These are phyloP conservation scores for Listronotus bonariensis DNA, from an alignment of 1,140 invertebrate genomes.

Conservation along the genomic window DNA sequence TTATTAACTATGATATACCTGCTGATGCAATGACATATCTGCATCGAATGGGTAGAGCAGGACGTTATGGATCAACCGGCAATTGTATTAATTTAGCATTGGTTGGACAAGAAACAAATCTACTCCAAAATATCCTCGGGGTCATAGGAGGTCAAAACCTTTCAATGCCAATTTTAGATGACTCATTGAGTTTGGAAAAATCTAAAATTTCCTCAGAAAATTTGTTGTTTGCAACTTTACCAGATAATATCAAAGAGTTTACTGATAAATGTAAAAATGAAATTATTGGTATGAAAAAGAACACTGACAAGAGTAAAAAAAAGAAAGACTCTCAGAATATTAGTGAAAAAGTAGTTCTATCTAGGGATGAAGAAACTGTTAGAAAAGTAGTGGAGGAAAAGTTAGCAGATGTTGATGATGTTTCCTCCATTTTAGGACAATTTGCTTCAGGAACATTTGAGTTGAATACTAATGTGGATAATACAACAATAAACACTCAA, in stretches of 20 bases:
- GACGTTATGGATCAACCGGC: slow-evolving; percentile 83
- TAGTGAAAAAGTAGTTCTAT: background rate
- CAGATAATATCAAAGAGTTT: background rate
- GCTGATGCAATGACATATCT: slow-evolving; percentile 85
- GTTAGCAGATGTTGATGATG: slow-evolving; percentile 5
- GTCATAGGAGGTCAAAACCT: slow-evolving; percentile 58
- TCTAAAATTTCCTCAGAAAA: background rate
- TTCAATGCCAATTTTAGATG: slow-evolving; percentile 53
- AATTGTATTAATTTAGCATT: slow-evolving; percentile 70
- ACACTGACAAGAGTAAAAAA: too few relatives aligned
- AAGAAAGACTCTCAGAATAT: background rate
- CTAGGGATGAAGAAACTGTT: background rate
- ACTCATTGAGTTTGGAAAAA: slow-evolving; percentile 15
- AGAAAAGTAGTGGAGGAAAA: slow-evolving; percentile 21
- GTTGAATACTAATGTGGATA: background rate
- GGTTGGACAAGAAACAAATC: slow-evolving; percentile 62
- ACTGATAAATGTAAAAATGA: too few relatives aligned
- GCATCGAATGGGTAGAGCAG: slow-evolving; percentile 93
- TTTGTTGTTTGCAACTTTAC: slow-evolving; percentile 19
- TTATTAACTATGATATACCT: slow-evolving; percentile 92
- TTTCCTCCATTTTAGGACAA: slow-evolving; percentile 10
- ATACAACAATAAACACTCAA: background rate
- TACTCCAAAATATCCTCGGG: slow-evolving; percentile 63
- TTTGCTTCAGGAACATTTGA: slow-evolving; percentile 23
- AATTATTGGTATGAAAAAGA: too few relatives aligned